A percentile compares a stretch with the other conserved stretches of the same genome.
Evolutionary conservation across 2,888 invertebrate species (phyloP).

Genomic region (Spodoptera littoralis): DNA sequence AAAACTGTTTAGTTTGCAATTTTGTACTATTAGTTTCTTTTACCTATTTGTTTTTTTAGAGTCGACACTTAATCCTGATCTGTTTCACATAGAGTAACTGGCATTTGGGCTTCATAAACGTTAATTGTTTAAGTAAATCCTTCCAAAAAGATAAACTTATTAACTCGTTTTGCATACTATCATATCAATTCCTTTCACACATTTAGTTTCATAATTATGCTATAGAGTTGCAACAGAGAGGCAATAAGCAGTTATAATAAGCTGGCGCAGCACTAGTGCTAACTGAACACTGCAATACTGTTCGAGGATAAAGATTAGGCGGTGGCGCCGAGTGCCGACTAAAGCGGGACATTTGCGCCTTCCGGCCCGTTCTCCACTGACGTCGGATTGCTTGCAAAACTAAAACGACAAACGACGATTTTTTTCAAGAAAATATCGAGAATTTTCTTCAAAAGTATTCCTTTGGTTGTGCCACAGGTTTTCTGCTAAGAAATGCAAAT

Average conservation of each 20-base stretch:
- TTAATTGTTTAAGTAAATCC: too few species aligned
- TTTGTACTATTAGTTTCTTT: too few species aligned
- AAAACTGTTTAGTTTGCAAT: too few species aligned
- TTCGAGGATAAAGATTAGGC: conserved; percentile 59
- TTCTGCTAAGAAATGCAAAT: not conserved
- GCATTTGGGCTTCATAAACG: too few species aligned
- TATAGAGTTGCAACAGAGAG: conserved; percentile 23
- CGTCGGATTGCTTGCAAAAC: conserved; percentile 25
- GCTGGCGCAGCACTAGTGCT: conserved; percentile 40
- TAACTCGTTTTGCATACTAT: not conserved
- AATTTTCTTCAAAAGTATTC: not conserved
- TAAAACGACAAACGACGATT: conserved; percentile 13
- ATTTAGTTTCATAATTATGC: conserved; percentile 30
- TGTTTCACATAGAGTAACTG: too few species aligned
- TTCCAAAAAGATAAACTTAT: not conserved
- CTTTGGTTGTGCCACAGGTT: not conserved
- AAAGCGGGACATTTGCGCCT: conserved; percentile 52
- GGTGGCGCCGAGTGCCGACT: conserved; percentile 55
- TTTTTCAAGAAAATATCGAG: conserved; percentile 11
- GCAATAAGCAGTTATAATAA: conserved; percentile 40
- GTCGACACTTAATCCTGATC: too few species aligned
- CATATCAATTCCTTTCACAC: conserved; percentile 17
- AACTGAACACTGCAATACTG: conserved; percentile 52
- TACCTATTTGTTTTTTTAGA: too few species aligned
- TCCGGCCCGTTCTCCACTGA: conserved; percentile 52